Evolutionary conservation across 2,888 invertebrate genomes (phyloP), one percentile per base, ranked within the genome.

Genomic region (Mamestra brassicae): DNA sequence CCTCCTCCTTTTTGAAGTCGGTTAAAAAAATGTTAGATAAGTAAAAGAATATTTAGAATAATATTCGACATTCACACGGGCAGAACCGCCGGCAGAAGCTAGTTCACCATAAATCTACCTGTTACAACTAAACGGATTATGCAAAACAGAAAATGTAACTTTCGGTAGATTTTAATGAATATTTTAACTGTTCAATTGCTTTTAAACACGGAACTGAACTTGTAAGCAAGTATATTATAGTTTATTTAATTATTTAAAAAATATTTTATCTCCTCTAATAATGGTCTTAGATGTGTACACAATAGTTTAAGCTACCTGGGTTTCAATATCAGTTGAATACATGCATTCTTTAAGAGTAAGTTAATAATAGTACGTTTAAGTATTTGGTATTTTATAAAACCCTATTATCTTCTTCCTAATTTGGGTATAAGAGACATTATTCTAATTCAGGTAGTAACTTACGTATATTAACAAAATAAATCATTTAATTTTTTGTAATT

Each of bases 111-210:
- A 45, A 62, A 45, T 62, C 62, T 65, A 47, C 42, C 26, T 42
- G 36, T 55, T 45, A 57, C 58, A 13, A 17, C 70, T 26, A 80
- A 77, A 55, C 34, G n/a, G 47, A 71, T 79, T 71, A 76, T 79
- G 58, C 63, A 71, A 64, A 71, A 47, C 17, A 17, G 34, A 3
- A 63, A 58, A 63, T 57, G 45, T 58, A 60, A 61, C 63, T 72
- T 76, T 71, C 17, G 15, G 38, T 55, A 38, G 13, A 63, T 50
- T 79, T 54, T 50, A 65, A 80, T 77, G 64, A 72, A 80, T 80
- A 80, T 80, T 77, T 71, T 71, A 79, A n/a, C 8, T 45, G 17
- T 10, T 64, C 58, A 60, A 80, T 77, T 54, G 26, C 26, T 55
- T 4, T 0, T 13, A 6, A 34, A 62, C 42, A 17, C 15, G n/a